Conservation (phyloP, 2,797 vertebrate species). For the Bradypodion pumilum region DNA sequence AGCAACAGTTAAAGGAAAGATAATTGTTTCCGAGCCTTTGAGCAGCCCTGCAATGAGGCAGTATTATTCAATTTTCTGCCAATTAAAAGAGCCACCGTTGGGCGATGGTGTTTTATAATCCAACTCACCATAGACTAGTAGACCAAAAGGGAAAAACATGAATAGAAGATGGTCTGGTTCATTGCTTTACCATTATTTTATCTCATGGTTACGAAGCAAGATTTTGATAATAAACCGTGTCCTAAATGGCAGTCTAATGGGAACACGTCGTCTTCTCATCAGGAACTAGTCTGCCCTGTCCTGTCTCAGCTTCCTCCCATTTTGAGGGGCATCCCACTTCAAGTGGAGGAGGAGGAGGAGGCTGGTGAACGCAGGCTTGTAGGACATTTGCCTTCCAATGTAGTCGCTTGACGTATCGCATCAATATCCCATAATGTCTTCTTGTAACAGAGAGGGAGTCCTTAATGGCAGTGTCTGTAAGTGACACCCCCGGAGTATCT, state of each 20-base stretch:
- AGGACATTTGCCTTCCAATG: constrained; percentile 2
- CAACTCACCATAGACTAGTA: background rate
- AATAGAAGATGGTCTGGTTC: background rate
- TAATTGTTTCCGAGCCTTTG: too few species aligned
- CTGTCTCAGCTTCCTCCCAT: background rate
- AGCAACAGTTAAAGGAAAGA: too few species aligned
- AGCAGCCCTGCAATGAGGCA: too few species aligned
- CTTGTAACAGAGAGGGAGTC: background rate
- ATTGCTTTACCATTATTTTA: background rate
- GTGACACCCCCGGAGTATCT: constrained; percentile 35
- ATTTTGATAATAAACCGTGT: background rate
- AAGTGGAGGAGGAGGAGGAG: too few species aligned
- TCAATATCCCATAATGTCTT: constrained; percentile 37
- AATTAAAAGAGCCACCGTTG: background rate
- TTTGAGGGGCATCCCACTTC: background rate
- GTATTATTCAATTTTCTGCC: too few species aligned
- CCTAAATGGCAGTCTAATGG: background rate
- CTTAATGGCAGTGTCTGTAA: background rate
- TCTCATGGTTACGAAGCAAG: background rate
- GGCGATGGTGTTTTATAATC: background rate
- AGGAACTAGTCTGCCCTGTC: background rate
- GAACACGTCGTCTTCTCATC: accelerated
- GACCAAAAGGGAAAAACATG: too few species aligned
- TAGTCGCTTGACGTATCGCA: constrained; percentile 30
- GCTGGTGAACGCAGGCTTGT: too few species aligned